Evolutionary conservation across 2,888 invertebrate species (phyloP).

Genomic region (Lochmaea capreae): DNA sequence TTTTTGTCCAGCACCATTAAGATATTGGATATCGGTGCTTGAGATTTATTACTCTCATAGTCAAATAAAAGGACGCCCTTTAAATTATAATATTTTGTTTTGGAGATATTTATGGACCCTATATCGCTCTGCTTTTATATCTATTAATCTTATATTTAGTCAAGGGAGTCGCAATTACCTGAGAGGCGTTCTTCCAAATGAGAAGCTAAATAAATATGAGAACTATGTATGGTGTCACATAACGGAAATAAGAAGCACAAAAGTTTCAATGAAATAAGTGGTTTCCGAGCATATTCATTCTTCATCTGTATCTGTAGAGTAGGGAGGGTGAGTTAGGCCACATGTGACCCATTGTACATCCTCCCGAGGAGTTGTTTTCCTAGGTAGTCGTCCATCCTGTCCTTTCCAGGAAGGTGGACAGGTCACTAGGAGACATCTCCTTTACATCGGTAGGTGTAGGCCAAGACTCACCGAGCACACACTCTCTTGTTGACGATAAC

Average conservation of each 20-base stretch:
- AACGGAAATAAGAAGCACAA: background rate
- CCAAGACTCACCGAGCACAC: too few species aligned
- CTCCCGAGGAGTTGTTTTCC: too few species aligned
- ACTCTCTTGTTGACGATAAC: too few species aligned
- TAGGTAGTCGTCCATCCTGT: too few species aligned
- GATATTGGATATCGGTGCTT: conserved; percentile 44
- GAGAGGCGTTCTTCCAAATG: conserved; percentile 6
- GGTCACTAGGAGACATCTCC: too few species aligned
- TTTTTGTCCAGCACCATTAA: conserved; percentile 45
- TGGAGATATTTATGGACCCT: conserved; percentile 28
- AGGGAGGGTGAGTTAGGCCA: too few species aligned
- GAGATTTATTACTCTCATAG: conserved; percentile 43
- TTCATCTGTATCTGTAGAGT: too few species aligned
- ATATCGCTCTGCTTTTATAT: conserved; percentile 17
- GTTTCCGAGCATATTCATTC: too few species aligned
- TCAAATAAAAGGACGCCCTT: conserved; percentile 40
- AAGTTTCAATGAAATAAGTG: background rate
- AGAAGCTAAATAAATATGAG: background rate
- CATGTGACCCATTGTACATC: too few species aligned
- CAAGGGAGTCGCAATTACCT: conserved; percentile 25
- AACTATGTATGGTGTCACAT: background rate
- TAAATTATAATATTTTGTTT: conserved; percentile 41
- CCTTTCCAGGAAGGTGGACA: too few species aligned
- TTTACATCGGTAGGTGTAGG: too few species aligned
- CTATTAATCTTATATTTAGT: conserved; percentile 29